These are phyloP conservation scores for Chaetodon auriga DNA, from an alignment of 2,113 vertebrate species.

Conservation along the genomic window DNA sequence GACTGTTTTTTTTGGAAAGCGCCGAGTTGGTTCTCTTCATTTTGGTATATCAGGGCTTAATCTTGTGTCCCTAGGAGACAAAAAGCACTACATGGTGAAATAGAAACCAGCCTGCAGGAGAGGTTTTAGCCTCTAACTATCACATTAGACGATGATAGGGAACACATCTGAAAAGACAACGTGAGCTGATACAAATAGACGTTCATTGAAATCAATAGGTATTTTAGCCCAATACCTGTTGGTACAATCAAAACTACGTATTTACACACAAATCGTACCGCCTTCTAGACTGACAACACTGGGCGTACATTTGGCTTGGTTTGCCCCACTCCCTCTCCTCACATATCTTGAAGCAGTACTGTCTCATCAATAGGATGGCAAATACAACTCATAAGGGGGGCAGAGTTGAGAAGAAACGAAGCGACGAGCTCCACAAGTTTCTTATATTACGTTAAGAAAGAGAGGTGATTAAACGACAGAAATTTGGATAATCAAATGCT, in stretches of 20 bases:
- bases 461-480: background rate
- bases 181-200: background rate
- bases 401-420: background rate
- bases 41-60: background rate
- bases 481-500: background rate
- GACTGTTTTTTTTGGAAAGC: background rate
- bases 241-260: background rate
- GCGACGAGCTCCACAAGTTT: background rate
- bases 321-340: background rate
- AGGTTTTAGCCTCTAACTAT: background rate
- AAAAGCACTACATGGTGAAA: background rate
- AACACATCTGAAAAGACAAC: background rate
- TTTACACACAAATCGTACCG: background rate
- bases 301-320: slow-evolving; percentile 28
- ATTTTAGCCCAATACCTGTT: background rate
- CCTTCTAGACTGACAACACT: slow-evolving; percentile 21
- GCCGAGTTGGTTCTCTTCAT: slow-evolving; percentile 3
- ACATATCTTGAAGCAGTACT: background rate
- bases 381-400: background rate
- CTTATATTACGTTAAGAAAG: background rate
- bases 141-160: background rate
- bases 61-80: background rate
- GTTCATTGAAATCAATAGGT: background rate
- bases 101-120: background rate
- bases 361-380: background rate